Evolutionary conservation across 2,113 vertebrate genomes (phyloP), one percentile per base, ranked within the genome.

Genomic region (Abramis brama): DNA sequence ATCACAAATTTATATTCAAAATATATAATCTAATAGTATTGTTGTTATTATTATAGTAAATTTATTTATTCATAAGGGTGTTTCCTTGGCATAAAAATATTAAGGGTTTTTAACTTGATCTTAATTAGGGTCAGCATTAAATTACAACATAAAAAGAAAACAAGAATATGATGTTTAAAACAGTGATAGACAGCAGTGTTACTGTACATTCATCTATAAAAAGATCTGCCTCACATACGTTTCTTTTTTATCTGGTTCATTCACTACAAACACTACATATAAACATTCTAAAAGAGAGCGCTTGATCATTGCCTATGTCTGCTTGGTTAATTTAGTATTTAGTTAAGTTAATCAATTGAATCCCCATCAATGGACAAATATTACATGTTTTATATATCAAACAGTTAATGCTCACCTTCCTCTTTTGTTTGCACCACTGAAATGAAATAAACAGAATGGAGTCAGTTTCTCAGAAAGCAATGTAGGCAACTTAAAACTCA

Each of bases 401-500:
- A 33, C 3, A 71, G 23, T 13, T 25, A 7, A 30, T 60, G 12
- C 77, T 82, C 86, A 92, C 90, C 90, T 85, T 91, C 84, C 30
- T 89, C 87, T 60, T 89, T 91, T 11, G 89, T 86, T 86, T 57
- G 1, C 11, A 88, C 9, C 17, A 78, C 91, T 92, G 82, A 85
- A 91, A 91, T n/a, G 8, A 36, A 83, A 90, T 68, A 88, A 64
- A 82, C 17, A 45, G 30, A 11, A 80, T 55, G 45, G 75, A 36
- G 78, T 55, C 36, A 85, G 55, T 59, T 21, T 25, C 59, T 66
- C 45, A 66, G 27, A 50, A 17, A 27, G 21, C 36, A 33, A n/a
- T 73, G 36, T 13, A 27, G 3, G 12, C 6, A 45, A 50, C 6
- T 36, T 33, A 52, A 76, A 55, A 33, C 74, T 52, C 74, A 59